Evolutionary conservation across 1,140 invertebrate species (phyloP).

Genomic region (Sycophaga agraensis): DNA sequence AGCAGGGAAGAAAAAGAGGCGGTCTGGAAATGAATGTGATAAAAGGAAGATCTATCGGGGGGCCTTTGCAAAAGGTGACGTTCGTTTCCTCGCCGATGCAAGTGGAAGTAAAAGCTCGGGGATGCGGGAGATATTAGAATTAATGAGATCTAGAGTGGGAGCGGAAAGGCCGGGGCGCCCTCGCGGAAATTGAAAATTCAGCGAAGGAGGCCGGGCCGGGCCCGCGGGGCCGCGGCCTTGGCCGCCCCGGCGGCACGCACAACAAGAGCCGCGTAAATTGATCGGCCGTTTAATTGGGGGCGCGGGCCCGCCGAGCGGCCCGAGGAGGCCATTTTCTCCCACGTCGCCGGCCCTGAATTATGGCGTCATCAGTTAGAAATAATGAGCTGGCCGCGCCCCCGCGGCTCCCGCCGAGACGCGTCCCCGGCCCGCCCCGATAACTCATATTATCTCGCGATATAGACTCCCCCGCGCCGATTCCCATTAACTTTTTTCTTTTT

Average conservation of each 20-base stretch:
- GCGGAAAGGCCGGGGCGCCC: no score
- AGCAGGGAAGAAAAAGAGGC: no score
- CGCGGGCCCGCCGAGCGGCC: background rate
- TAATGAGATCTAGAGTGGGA: no score
- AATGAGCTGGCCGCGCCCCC: conserved; percentile 45
- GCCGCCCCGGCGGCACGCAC: conserved; percentile 19
- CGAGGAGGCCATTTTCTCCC: conserved; percentile 50
- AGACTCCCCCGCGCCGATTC: conserved; percentile 24
- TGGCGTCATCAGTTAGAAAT: conserved; percentile 52
- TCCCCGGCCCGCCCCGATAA: conserved; percentile 37
- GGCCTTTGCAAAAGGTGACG: no score
- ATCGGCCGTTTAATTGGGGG: conserved; percentile 47
- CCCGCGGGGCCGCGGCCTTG: background rate
- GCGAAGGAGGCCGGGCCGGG: no score
- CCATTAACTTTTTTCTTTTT: conserved; percentile 18
- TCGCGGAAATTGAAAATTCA: no score
- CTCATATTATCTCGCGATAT: conserved; percentile 49
- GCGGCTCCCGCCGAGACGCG: no score
- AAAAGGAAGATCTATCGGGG: no score
- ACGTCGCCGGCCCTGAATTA: conserved; percentile 49
- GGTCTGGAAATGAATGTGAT: no score
- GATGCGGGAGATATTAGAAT: no score
- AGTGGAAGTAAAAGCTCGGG: no score
- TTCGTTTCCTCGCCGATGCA: no score
- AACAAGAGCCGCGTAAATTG: conserved; percentile 42